These are phyloP conservation scores for Equus przewalskii DNA, from an alignment of 2,113 vertebrate species.

Conservation along the genomic window DNA sequence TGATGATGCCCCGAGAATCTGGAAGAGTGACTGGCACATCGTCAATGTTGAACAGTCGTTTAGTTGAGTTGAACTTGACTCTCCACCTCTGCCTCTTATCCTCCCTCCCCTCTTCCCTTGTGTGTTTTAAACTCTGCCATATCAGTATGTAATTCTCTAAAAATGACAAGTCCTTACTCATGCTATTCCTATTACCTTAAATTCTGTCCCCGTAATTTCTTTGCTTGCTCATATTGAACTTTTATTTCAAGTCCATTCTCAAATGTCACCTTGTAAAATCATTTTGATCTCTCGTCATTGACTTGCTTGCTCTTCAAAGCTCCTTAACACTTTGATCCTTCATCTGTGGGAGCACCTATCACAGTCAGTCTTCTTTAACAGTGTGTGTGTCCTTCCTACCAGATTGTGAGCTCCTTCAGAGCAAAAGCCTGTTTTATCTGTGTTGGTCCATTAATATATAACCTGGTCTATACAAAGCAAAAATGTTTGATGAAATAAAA, in stretches of 20 bases:
- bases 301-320: neutral
- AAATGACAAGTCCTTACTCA: neutral
- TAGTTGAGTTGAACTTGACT: neutral
- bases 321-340: neutral
- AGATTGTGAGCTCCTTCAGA: neutral
- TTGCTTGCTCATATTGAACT: neutral
- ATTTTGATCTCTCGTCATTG: neutral
- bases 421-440: neutral
- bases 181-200: neutral
- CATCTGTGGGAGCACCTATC: neutral
- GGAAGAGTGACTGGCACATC: neutral
- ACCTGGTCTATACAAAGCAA: neutral
- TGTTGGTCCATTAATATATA: neutral
- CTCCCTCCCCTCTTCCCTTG: neutral
- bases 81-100: neutral
- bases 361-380: neutral
- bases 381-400: neutral
- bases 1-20: neutral
- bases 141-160: neutral
- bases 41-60: neutral
- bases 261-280: neutral
- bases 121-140: neutral
- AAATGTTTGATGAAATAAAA: slow-evolving; percentile 32
- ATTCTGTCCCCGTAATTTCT: neutral
- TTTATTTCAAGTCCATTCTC: neutral